Evolutionary conservation across 2,113 vertebrate genomes (phyloP).

Genomic region (Elgaria multicarinata): DNA sequence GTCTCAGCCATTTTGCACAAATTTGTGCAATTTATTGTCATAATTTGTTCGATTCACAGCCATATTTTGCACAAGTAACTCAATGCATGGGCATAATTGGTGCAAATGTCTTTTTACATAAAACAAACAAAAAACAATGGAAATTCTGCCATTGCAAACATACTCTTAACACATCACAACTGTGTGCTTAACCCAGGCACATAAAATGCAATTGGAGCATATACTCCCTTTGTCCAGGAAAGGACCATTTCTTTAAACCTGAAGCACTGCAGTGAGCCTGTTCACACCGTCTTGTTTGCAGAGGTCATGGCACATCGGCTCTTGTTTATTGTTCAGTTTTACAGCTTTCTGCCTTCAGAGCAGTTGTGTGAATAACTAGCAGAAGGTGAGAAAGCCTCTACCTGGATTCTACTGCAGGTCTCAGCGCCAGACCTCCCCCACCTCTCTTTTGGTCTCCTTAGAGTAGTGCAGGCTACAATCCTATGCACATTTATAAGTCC

Average conservation of each 20-base stretch:
- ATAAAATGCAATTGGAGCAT: neutral
- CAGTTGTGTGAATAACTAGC: neutral
- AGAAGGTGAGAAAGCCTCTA: neutral
- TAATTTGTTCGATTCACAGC: no score
- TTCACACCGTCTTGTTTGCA: neutral
- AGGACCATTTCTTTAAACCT: neutral
- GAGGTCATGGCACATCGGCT: neutral
- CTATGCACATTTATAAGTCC: neutral
- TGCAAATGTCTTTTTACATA: no score
- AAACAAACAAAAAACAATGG: no score
- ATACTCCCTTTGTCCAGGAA: neutral
- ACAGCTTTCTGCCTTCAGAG: neutral
- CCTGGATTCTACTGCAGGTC: neutral
- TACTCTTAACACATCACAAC: neutral
- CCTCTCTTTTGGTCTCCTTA: neutral
- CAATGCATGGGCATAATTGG: no score
- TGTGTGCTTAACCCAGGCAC: neutral
- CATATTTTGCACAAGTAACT: no score
- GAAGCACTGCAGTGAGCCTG: neutral
- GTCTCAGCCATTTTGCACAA: no score
- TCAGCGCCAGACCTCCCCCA: neutral
- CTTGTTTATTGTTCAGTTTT: conserved; percentile 4
- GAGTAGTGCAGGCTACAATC: neutral
- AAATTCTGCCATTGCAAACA: neutral
- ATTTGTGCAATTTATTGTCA: no score